Conservation (phyloP, 2,797 vertebrate species). For the Triplophysa bombifrons region DNA sequence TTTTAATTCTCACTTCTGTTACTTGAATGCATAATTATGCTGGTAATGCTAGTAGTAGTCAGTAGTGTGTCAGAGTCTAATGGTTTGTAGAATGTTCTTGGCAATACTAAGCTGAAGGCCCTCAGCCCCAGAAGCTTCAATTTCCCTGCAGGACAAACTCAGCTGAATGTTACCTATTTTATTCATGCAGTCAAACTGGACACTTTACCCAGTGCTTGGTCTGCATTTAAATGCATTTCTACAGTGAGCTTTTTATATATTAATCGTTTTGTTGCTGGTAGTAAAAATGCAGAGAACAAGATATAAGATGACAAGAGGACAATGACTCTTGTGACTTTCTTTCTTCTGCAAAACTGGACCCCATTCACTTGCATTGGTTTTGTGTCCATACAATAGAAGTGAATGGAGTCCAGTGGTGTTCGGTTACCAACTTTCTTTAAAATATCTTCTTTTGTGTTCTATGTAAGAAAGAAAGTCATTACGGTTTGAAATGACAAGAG, state of each 20-base stretch:
- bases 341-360: no score
- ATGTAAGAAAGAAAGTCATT: no score
- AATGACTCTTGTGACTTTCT: no score
- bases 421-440: no score
- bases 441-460: no score
- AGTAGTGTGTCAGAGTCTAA: conserved; percentile 14
- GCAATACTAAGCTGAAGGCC: conserved; percentile 33
- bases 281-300: neutral
- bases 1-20: neutral
- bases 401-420: no score
- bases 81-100: conserved; percentile 31
- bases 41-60: no score
- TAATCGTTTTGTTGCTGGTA: neutral
- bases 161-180: conserved; percentile 50
- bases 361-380: no score
- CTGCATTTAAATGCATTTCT: conserved; percentile 48
- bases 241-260: neutral
- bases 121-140: conserved; percentile 37
- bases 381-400: no score
- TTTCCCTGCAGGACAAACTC: conserved; percentile 52
- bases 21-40: conserved; percentile 31
- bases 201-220: conserved; percentile 25
- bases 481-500: no score
- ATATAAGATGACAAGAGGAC: neutral
- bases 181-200: conserved; percentile 49